Percentiles rank a stretch among this genome's conserved stretches.
Evolutionary conservation across 2,113 vertebrate genomes (phyloP).

Genomic region (Seriola quinqueradiata): DNA sequence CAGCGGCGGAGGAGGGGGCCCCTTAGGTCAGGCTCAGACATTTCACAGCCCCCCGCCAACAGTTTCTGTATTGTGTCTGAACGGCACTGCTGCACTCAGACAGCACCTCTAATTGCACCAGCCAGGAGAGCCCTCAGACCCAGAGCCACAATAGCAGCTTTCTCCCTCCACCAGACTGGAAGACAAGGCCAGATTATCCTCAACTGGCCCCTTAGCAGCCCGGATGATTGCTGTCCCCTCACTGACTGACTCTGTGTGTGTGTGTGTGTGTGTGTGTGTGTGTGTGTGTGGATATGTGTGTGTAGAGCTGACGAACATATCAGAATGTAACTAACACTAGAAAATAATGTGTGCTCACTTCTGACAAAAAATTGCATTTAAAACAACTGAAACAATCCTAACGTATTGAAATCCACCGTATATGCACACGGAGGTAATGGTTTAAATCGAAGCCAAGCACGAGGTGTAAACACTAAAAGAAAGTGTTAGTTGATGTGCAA

Average conservation of each 20-base stretch:
- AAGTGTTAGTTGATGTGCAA: not conserved
- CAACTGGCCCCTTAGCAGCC: not conserved
- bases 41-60: constrained; percentile 57
- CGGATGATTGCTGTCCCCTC: constrained; percentile 15
- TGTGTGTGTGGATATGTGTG: not conserved
- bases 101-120: constrained; percentile 54
- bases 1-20: constrained; percentile 39
- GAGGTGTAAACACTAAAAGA: not conserved
- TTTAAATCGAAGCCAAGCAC: not conserved
- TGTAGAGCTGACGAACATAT: too few species aligned
- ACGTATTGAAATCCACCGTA: not conserved
- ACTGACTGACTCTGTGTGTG: not conserved
- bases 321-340: not conserved
- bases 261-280: not conserved
- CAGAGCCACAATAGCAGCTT: constrained; percentile 42
- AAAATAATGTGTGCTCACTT: not conserved
- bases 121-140: constrained; percentile 28
- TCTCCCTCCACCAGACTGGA: constrained; percentile 23
- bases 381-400: not conserved
- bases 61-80: constrained; percentile 48
- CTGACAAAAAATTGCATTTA: not conserved
- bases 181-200: constrained; percentile 42
- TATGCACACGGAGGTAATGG: not conserved
- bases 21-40: constrained; percentile 37
- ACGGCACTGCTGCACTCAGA: constrained; percentile 29